These are phyloP conservation scores for Canis aureus DNA, from an alignment of 2,113 vertebrate species.

Conservation along the genomic window DNA sequence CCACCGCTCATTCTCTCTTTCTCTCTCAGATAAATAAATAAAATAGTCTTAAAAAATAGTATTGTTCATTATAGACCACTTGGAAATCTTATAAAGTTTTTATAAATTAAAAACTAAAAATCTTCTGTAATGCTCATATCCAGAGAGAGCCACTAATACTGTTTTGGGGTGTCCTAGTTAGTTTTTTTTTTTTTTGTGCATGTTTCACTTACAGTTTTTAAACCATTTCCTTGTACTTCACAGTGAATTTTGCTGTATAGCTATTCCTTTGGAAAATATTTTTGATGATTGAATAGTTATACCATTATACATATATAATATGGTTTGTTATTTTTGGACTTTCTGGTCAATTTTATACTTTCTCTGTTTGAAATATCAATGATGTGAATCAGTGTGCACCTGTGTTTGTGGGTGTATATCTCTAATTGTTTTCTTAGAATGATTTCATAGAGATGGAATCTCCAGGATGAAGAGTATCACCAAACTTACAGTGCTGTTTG, in stretches of 20 bases:
- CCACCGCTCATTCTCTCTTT: too few species aligned
- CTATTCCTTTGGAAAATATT: background rate
- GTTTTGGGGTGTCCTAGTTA: background rate
- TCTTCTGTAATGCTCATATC: background rate
- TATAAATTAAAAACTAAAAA: background rate
- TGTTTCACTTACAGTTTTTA: background rate
- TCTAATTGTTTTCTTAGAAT: background rate
- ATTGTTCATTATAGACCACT: background rate
- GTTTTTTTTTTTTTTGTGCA: background rate
- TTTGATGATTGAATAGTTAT: background rate
- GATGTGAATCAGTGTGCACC: background rate
- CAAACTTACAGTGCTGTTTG: background rate
- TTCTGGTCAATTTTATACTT: background rate
- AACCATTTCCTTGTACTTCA: background rate
- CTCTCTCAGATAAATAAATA: too few species aligned
- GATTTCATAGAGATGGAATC: background rate
- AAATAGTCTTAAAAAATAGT: background rate
- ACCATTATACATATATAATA: background rate
- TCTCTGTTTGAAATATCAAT: background rate
- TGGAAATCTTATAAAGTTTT: background rate
- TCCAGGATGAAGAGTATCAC: background rate
- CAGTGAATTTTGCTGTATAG: background rate
- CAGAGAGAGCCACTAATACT: background rate
- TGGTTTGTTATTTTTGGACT: background rate
- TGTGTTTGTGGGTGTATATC: background rate